phyloP scores from a whole-genome alignment of 2,797 vertebrate genomes.

The Vultur gryphus region DNA sequence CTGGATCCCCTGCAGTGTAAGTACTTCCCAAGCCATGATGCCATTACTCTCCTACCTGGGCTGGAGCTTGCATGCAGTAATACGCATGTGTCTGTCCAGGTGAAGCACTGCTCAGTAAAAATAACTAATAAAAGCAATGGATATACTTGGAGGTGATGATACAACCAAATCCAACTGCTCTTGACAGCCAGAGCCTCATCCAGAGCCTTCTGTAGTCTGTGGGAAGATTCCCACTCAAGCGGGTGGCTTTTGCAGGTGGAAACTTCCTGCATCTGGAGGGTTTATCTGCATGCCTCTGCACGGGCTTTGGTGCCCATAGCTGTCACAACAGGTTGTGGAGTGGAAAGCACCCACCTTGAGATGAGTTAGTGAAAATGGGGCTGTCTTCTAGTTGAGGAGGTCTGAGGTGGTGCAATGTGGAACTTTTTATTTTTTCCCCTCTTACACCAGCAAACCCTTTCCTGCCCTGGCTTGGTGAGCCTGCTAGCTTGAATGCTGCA shows the following conservation, averaged over 20 bases:
- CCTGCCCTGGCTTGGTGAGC: background rate
- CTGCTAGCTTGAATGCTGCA: rapidly evolving
- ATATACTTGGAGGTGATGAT: slow-evolving; percentile 7
- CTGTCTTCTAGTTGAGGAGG: background rate
- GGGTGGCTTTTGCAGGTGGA: background rate
- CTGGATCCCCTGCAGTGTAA: background rate
- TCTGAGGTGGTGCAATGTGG: background rate
- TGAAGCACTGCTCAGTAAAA: background rate
- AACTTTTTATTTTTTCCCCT: too few species aligned
- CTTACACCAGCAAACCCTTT: background rate
- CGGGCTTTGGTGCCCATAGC: background rate
- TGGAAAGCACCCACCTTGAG: background rate
- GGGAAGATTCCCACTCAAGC: background rate
- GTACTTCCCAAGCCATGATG: background rate
- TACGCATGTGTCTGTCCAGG: background rate
- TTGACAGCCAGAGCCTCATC: background rate
- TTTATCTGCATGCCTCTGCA: background rate
- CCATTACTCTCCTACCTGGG: background rate
- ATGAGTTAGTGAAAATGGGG: background rate
- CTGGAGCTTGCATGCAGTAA: background rate
- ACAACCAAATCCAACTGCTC: background rate
- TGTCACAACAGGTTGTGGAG: background rate
- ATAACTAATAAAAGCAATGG: background rate
- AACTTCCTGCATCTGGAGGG: background rate
- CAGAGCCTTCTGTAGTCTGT: background rate